phyloP scores from a whole-genome alignment of 1,140 invertebrate species.

The Atta colombica region DNA sequence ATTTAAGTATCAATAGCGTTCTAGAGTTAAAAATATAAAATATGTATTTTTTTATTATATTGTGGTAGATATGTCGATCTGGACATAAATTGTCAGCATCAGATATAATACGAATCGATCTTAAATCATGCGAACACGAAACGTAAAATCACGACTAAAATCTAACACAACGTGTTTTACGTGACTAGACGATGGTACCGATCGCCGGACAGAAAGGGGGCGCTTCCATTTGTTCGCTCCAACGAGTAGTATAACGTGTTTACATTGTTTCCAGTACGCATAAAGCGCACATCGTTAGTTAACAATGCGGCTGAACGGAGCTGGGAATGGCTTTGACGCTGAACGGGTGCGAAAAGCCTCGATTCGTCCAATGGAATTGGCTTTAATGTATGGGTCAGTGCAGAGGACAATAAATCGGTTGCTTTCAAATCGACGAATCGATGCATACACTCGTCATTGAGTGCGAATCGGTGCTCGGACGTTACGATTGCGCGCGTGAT shows the following conservation, averaged over 20 bases:
- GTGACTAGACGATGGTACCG: slow-evolving; percentile 16
- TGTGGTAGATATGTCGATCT: background rate
- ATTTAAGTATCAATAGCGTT: too few species aligned
- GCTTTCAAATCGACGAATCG: slow-evolving; percentile 59
- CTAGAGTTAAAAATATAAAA: background rate
- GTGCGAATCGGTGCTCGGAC: slow-evolving; percentile 9
- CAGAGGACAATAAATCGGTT: slow-evolving; percentile 54
- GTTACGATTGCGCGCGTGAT: slow-evolving; percentile 27
- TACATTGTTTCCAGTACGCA: slow-evolving; percentile 65
- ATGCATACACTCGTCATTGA: slow-evolving; percentile 10
- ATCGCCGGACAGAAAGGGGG: slow-evolving; percentile 31
- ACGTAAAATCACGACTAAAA: slow-evolving; percentile 24
- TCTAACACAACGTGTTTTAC: slow-evolving; percentile 31
- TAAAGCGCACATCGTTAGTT: slow-evolving; percentile 72
- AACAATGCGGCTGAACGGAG: slow-evolving; percentile 59
- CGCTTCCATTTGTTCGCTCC: slow-evolving; percentile 48
- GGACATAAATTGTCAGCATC: slow-evolving; percentile 26
- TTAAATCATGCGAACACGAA: slow-evolving; percentile 8
- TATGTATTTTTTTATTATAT: slow-evolving; percentile 1
- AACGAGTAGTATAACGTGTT: slow-evolving; percentile 59
- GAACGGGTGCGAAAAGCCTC: slow-evolving; percentile 49
- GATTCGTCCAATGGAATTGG: slow-evolving; percentile 31
- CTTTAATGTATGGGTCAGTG: slow-evolving; percentile 36
- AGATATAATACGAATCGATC: slow-evolving; percentile 16
- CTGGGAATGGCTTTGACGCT: slow-evolving; percentile 60